Evolutionary conservation across 2,113 vertebrate species (phyloP), one percentile per base, ranked within the genome.

Genomic region (Danionella cerebrum): DNA sequence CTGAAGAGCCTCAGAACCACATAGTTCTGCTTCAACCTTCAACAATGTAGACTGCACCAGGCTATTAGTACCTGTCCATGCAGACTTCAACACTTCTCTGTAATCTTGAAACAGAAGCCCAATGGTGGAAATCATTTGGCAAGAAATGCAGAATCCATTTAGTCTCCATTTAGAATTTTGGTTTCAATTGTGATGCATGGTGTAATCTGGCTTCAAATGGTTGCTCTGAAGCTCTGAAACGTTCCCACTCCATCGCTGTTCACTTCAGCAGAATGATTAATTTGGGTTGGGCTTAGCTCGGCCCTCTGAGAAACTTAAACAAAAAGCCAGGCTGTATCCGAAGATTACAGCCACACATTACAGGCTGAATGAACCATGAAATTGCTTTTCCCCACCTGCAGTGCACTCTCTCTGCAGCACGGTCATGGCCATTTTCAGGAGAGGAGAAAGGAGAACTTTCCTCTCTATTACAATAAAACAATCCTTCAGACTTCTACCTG

Each of bases 361-460:
- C 78, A 51, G 76, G 85, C 69, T 79, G 82, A 77, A 67, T 82
- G 83, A 89, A 88, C 86, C 86, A 82, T 89, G 87, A 93, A 92
- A 91, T 91, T 89, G 82, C 82, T 90, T 91, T 82, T 83, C 82
- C 82, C 83, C 79, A 83, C 85, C 87, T 80, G 83, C 76, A 70
- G 83, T 77, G 88, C 78, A 79, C 73, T 44, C 79, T 83, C 81
- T 83, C 79, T 76, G 24, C 21, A 22, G 19, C 79, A 76, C 72
- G 77, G 80, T 2, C 5, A 71, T 67, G 75, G 69, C 42, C 77
- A 54, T 76, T 79, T 76, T 62, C 41, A 39, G 50, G 55, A 80
- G n/a, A 3, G 65, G 67, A 67, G 80, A 71, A 63, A 63, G 74
- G 54, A 67, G 41, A 39, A 7, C 76, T 73, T 84, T 85, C 80